These are phyloP conservation scores for Orchesellides sinensis DNA, from an alignment of 2,888 invertebrate genomes.

Conservation along the genomic window DNA sequence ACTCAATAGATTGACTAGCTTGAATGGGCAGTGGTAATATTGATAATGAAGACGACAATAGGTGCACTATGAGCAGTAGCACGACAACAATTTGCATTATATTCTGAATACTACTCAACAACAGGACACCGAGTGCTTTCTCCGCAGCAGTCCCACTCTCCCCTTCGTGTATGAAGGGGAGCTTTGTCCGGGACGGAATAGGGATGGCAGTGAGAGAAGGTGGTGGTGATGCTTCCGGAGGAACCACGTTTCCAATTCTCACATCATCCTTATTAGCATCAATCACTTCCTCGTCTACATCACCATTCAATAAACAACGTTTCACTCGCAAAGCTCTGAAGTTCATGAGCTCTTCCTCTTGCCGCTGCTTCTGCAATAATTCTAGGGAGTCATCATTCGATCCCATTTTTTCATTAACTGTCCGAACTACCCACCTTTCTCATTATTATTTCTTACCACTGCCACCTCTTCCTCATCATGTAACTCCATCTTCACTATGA, in stretches of 20 bases:
- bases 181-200: slow-evolving; percentile 40
- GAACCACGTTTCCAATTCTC: not conserved
- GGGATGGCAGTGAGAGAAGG: slow-evolving; percentile 19
- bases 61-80: slow-evolving; percentile 1
- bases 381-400: slow-evolving; percentile 45
- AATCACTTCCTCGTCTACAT: slow-evolving; percentile 16
- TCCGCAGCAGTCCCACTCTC: slow-evolving; percentile 43
- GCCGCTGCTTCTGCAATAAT: slow-evolving; percentile 1
- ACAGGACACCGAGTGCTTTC: slow-evolving; percentile 33
- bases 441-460: slow-evolving; percentile 10
- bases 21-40: slow-evolving; percentile 17
- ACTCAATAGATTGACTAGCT: too few species aligned
- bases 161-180: slow-evolving; percentile 49
- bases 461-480: not conserved
- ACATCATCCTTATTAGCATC: not conserved
- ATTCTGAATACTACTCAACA: slow-evolving; percentile 18
- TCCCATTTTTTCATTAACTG: slow-evolving; percentile 53
- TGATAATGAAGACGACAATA: slow-evolving; percentile 9
- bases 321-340: slow-evolving; percentile 30
- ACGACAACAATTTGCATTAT: slow-evolving; percentile 26
- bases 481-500: not conserved
- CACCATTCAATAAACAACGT: slow-evolving; percentile 13
- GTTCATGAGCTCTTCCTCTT: slow-evolving; percentile 23
- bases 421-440: slow-evolving; percentile 7
- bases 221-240: not conserved